Base-by-base conservation (phyloP, 2,797 vertebrate species). In the Xenops minutus region DNA sequence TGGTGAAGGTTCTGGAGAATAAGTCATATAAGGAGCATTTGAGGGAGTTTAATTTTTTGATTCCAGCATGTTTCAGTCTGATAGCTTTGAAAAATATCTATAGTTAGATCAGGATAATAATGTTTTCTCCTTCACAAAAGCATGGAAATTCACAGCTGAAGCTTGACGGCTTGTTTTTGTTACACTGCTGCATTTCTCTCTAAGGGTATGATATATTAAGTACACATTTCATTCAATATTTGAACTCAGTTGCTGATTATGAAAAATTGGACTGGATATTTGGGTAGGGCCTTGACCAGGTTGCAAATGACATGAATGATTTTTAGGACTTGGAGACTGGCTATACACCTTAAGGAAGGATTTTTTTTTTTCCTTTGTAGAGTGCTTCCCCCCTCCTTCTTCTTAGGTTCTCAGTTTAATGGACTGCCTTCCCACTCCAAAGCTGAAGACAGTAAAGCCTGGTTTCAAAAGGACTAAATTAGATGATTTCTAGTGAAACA, bases 71-170 rank as follows among this genome's bases (percentile, higher is more conserved):
- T 74, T 76, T 79, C 58, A 67, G 8, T 85, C 51, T 73, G 63
- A 73, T 43, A 85, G 34, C 24, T 93, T 93, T 67, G 67, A 56
- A 91, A 83, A 85, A 55, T 71, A 63, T 29, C 64, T 63, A 18
- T 12, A 69, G 14, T 69, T 79, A 66, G n/a, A 17, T 51, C 55
- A 67, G 13, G 17, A 55, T 82, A 67, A 71, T 44, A 52, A 46
- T 32, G 0, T 1, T 14, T 71, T 78, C 79, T 59, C 36, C n/a
- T 68, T 79, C 51, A 74, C 48, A 85, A 82, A 79, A 88, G 4
- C 7, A 8, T 37, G 19, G 41, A 77, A 77, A 93, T 71, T 90
- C 72, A 80, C 14, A 81, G 49, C 24, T 77, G 48, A 88, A 77
- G 32, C 34, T 29, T 80, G 26, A 71, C 22, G 49, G 11, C 27